Base-by-base conservation (phyloP, 2,113 vertebrate genomes). In the Heterocephalus glaber region DNA sequence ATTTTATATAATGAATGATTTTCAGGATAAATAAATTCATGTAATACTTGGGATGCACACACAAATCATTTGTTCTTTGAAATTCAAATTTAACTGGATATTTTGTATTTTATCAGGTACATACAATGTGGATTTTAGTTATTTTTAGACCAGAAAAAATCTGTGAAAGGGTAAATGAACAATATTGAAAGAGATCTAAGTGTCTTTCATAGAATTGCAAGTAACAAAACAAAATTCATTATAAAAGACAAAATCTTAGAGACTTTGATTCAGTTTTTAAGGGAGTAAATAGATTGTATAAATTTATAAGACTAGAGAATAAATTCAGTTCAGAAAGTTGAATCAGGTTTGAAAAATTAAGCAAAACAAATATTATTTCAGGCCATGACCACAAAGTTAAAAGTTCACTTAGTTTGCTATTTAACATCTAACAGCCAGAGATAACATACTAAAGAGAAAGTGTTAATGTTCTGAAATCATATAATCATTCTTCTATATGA, bases 1-100 rank as follows among this genome's bases (percentile, higher is more conserved):
- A 87, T 97, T 89, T 83, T n/a, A 89, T 17, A 22, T 58, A 95
- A 79, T 76, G n/a, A 86, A 66, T 63, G 70, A 24, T 61, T 93
- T 95, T 93, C 88, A 56, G 4, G 52, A 7, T 86, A 90, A 94
- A 38, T 76, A 20, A 35, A 81, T 16, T 1, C 4, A 61, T 89
- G 16, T 30, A 93, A 33, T 86, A 66, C 89, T 91, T 61, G 56
- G 26, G 52, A 72, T 56, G 68, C 80, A 54, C 54, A 76, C 41
- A 83, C 70, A 80, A 83, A 44, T 41, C 19, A 66, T 72, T 92
- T 86, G 7, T 58, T 63, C 1, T 92, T 86, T 91, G n/a, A 93
- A 60, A 74, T 83, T 95, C 5, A 91, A 82, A 56, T 86, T 72
- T 89, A 89, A 61, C 4, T 89, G n/a, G 8, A 26, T 1, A 54